Base-by-base conservation (phyloP, 2,797 vertebrate species). In the Chrosomus eos region DNA sequence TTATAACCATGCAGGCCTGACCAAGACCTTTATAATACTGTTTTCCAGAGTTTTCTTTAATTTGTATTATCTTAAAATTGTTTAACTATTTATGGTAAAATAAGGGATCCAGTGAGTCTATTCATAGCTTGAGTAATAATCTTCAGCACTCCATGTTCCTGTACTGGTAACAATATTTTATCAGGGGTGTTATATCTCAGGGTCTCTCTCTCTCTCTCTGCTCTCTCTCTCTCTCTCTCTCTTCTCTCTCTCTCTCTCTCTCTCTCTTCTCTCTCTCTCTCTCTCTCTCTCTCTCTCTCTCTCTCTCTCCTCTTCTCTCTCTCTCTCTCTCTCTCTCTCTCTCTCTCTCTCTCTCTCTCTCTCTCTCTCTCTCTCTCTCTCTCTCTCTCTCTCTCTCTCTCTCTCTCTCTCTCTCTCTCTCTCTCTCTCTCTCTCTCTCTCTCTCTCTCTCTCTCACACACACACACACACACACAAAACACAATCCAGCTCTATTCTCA, bases 401-500 rank as follows among this genome's bases (percentile, higher is more conserved):
- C 31, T 3, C 31, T 31, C 31, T 3, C 31, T 31, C 33, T 33
- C 33, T 33, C 33, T 33, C 33, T 33, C 33, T 33, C 33, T 33
- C 33, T 33, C 33, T 33, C 33, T 33, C 33, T 33, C 33, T 40
- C 36, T 36, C 36, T 36, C 36, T 36, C 36, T 36, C 36, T 36
- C 36, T 36, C 45, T 48, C 16, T 21, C 45, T 68, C 64, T 38
- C 64, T 67, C 43, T 67, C 77, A 4, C 45, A 16, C 3, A 16
- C 45, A 5, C 45, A 48, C 48, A 48, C 70, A 62, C 80, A 82
- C 36, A 71, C 36, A 60, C 33, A 38, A 53, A 1, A 45, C 19
- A 45, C 67, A 58, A 11, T 3, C 62, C 2, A 6, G 62, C 89
- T 90, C 90, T 91, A 88, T 88, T 91, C 90, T 92, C 85, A 95